These are phyloP conservation scores for Trichopria drosophilae DNA, from an alignment of 2,888 invertebrate species.

Conservation along the genomic window DNA sequence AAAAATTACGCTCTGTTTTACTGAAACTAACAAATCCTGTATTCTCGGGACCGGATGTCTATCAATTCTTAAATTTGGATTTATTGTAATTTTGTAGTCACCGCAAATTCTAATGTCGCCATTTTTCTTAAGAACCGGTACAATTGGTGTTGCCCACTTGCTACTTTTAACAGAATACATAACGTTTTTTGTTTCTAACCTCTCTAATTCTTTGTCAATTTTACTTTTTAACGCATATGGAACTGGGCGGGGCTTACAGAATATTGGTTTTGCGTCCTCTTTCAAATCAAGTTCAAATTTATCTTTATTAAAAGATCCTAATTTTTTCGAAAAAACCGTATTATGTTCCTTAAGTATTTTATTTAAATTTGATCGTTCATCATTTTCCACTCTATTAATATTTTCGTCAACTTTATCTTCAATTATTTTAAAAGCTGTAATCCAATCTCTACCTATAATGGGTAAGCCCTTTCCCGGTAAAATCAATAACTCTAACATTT, in stretches of 20 bases:
- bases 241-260: constrained; percentile 36
- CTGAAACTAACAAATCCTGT: constrained; percentile 28
- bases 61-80: too few species aligned
- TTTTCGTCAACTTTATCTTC: neutral
- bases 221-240: too few species aligned
- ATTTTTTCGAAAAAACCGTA: constrained; percentile 10
- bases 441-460: constrained; percentile 20
- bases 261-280: constrained; percentile 25
- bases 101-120: constrained; percentile 46
- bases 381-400: neutral
- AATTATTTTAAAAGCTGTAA: constrained; percentile 5
- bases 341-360: constrained; percentile 14
- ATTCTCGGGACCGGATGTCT: constrained; percentile 34
- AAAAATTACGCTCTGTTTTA: constrained; percentile 35
- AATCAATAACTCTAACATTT: constrained; percentile 12
- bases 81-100: too few species aligned
- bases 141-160: constrained; percentile 48
- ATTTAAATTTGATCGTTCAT: too few species aligned
- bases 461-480: constrained; percentile 21
- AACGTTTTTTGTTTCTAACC: constrained; percentile 25
- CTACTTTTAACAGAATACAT: constrained; percentile 35
- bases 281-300: constrained; percentile 26
- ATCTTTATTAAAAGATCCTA: constrained; percentile 12
- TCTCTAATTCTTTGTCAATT: too few species aligned
- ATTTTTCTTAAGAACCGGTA: constrained; percentile 47